Conservation (phyloP, 2,113 vertebrate genomes). For the Pseudopodoces humilis region DNA sequence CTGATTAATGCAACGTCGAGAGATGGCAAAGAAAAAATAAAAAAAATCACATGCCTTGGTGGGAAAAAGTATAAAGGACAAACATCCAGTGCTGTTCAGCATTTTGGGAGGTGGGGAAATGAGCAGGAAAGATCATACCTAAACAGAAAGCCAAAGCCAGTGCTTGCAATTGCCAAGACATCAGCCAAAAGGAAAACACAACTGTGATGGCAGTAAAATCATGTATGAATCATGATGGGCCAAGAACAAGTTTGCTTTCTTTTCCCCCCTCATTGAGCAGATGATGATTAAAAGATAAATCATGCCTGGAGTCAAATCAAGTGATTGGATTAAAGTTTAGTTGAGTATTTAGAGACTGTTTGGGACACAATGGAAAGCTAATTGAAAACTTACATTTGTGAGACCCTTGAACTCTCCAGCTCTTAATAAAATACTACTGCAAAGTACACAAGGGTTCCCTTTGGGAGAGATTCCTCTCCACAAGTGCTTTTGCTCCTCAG, state of each 20-base stretch:
- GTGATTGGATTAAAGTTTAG: slow-evolving; percentile 53
- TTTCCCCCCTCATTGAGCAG: slow-evolving; percentile 12
- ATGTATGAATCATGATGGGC: slow-evolving; percentile 25
- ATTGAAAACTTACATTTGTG: slow-evolving; percentile 55
- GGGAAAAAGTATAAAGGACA: slow-evolving; percentile 33
- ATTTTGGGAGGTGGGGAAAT: neutral
- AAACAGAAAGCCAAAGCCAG: neutral
- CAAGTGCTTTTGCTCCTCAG: neutral
- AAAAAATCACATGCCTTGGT: neutral
- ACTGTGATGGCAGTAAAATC: neutral
- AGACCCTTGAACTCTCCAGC: slow-evolving; percentile 15
- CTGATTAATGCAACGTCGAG: neutral
- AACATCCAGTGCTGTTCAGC: neutral
- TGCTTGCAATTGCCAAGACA: neutral
- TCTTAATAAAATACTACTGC: slow-evolving; percentile 28
- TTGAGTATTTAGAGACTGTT: slow-evolving; percentile 39
- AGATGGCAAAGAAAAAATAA: neutral
- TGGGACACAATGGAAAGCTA: slow-evolving; percentile 36
- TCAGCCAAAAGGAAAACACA: slow-evolving; percentile 25
- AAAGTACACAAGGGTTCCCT: neutral
- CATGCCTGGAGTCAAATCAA: slow-evolving; percentile 52
- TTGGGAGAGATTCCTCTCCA: neutral
- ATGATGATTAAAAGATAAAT: slow-evolving; percentile 63
- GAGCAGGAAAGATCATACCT: slow-evolving; percentile 21
- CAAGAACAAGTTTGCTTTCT: slow-evolving; percentile 48